These are phyloP conservation scores for Chamaea fasciata DNA, from an alignment of 2,113 vertebrate genomes.

Conservation along the genomic window DNA sequence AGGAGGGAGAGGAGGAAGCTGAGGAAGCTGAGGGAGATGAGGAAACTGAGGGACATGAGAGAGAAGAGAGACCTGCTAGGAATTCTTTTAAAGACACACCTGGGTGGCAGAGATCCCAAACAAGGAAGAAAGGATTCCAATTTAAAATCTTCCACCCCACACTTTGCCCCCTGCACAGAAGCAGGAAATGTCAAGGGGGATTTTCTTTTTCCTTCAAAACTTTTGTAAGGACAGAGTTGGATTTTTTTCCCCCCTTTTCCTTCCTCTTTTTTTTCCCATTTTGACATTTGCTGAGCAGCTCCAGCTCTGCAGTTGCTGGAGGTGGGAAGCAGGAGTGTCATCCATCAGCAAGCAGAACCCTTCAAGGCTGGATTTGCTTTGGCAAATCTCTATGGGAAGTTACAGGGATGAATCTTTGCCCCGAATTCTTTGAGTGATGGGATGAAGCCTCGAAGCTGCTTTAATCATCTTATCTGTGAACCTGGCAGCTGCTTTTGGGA, in stretches of 20 bases:
- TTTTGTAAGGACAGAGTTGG: neutral
- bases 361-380: constrained; percentile 1
- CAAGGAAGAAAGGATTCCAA: neutral
- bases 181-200: neutral
- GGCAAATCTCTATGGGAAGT: constrained; percentile 14
- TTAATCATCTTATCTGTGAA: constrained; percentile 26
- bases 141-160: neutral
- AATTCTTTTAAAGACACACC: neutral
- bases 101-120: neutral
- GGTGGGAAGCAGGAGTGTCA: neutral
- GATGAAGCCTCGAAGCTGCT: neutral
- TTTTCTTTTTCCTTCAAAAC: neutral
- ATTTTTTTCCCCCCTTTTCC: accelerated
- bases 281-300: constrained; percentile 2
- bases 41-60: neutral
- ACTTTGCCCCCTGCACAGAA: neutral
- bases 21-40: accelerated
- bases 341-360: neutral
- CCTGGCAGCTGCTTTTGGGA: neutral
- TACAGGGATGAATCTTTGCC: neutral
- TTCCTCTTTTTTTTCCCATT: neutral
- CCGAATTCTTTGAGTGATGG: constrained; percentile 16
- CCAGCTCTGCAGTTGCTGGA: neutral
- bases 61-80: neutral
- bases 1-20: accelerated